Evolutionary conservation across 2,113 vertebrate species (phyloP).

Genomic region (Caloenas nicobarica): DNA sequence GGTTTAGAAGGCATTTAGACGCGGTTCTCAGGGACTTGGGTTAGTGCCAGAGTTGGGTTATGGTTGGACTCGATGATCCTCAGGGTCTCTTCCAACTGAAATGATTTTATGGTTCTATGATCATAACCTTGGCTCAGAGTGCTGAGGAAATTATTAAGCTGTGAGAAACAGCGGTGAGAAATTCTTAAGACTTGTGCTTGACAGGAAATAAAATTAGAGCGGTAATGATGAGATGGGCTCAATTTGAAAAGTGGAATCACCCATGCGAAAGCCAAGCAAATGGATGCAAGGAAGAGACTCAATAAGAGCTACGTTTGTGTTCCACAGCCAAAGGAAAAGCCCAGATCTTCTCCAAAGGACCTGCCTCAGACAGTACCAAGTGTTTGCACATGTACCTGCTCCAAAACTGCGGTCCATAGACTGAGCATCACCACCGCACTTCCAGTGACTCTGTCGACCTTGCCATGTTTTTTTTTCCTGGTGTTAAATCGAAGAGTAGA

Average conservation of each 20-base stretch:
- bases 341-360: neutral
- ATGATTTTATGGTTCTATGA: too few species aligned
- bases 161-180: neutral
- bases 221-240: neutral
- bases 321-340: neutral
- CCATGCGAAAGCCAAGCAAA: neutral
- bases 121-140: neutral
- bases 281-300: neutral
- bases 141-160: neutral
- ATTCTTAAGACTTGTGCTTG: neutral
- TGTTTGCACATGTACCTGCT: neutral
- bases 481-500: neutral
- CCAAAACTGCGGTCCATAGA: fast-evolving
- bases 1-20: too few species aligned
- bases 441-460: neutral
- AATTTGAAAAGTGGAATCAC: neutral
- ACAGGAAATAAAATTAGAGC: neutral
- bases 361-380: neutral
- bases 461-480: neutral
- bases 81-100: too few species aligned
- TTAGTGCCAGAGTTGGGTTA: too few species aligned
- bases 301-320: neutral
- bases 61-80: too few species aligned
- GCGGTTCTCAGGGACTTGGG: too few species aligned
- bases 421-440: neutral